phyloP scores from a whole-genome alignment of 2,888 invertebrate genomes.

The Conops quadrifasciatus region DNA sequence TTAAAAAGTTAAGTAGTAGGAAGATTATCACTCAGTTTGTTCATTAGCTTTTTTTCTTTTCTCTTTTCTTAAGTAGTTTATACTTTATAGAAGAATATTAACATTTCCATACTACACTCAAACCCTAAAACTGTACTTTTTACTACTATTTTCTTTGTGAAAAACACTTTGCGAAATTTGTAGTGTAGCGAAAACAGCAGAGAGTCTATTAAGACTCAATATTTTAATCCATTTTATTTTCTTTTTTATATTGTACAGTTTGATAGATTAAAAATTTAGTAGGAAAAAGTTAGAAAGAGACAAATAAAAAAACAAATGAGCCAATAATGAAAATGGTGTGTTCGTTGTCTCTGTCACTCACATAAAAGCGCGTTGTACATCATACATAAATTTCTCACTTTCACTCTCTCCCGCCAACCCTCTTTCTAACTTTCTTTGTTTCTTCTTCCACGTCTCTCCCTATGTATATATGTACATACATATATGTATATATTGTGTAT shows the following conservation, averaged over 20 bases:
- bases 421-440: neutral
- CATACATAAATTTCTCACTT: constrained; percentile 35
- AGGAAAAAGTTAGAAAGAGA: neutral
- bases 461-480: neutral
- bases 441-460: neutral
- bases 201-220: too few relatives aligned
- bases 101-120: neutral
- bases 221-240: neutral
- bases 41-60: neutral
- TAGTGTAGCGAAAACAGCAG: neutral
- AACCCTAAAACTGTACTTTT: neutral
- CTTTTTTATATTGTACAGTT: too few relatives aligned
- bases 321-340: neutral
- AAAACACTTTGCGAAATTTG: neutral
- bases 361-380: constrained; percentile 29
- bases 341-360: constrained; percentile 36
- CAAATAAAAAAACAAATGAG: neutral
- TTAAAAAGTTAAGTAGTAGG: neutral
- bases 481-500: neutral
- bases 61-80: constrained; percentile 4
- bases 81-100: neutral
- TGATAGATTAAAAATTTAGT: too few relatives aligned
- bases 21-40: neutral
- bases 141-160: neutral
- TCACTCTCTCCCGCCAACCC: neutral